Percentiles rank a stretch among this genome's conserved stretches.
Evolutionary conservation across 2,113 vertebrate species (phyloP).

Genomic region (Cephalopterus ornatus): DNA sequence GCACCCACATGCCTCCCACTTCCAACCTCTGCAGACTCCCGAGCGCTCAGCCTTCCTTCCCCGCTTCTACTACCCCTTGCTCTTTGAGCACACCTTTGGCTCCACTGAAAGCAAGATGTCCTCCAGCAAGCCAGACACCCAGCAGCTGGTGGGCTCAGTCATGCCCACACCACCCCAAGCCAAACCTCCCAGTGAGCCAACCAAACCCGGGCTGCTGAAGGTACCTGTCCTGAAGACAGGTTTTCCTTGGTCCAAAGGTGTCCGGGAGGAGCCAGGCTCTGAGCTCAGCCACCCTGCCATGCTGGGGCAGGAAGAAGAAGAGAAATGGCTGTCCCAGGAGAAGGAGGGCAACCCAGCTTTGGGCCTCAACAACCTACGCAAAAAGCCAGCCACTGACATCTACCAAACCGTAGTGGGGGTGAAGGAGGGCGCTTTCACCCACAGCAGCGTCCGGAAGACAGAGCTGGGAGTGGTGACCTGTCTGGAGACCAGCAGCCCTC

Average conservation of each 20-base stretch:
- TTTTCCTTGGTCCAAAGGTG: constrained; percentile 48
- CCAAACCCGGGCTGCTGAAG: constrained; percentile 82
- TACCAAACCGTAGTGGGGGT: not conserved
- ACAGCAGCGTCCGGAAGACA: not conserved
- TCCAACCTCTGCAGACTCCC: constrained; percentile 68
- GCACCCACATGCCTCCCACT: constrained; percentile 75
- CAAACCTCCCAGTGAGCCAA: constrained; percentile 62
- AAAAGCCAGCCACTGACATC: constrained; percentile 25
- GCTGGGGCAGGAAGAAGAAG: constrained; percentile 67
- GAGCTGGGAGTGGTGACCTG: constrained; percentile 31
- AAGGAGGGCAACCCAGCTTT: constrained; percentile 32
- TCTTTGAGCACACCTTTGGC: constrained; percentile 84
- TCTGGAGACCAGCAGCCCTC: constrained; percentile 56
- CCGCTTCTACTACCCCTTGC: constrained; percentile 90
- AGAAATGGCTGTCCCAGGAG: constrained; percentile 57
- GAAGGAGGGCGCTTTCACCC: not conserved
- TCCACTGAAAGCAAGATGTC: constrained; percentile 61
- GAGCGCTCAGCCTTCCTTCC: constrained; percentile 80
- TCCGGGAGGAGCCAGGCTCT: constrained; percentile 42
- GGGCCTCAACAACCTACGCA: not conserved
- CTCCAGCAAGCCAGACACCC: constrained; percentile 64
- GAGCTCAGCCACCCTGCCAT: constrained; percentile 21
- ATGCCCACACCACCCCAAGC: constrained; percentile 31
- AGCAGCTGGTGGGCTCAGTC: constrained; percentile 51
- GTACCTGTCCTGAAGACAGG: constrained; percentile 75